These are phyloP conservation scores for Pampusana beccarii DNA, from an alignment of 2,113 vertebrate species.

Conservation along the genomic window DNA sequence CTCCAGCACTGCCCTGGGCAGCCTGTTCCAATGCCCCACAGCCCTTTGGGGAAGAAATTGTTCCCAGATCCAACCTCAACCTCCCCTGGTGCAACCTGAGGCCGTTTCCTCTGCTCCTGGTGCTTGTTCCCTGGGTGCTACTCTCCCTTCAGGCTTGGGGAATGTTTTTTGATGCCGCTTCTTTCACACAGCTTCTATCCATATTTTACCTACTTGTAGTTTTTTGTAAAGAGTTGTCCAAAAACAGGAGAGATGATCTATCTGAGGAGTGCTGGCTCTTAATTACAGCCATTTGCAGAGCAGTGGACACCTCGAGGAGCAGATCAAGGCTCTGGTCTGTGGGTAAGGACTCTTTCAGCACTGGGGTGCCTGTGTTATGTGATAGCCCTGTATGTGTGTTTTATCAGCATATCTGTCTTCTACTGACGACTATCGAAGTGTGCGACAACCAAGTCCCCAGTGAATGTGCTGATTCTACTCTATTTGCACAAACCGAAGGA, in stretches of 20 bases:
- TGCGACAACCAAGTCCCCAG: neutral
- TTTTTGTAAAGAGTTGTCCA: neutral
- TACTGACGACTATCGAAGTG: neutral
- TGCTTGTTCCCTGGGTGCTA: too few species aligned
- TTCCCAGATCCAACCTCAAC: too few species aligned
- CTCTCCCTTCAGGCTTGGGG: too few species aligned
- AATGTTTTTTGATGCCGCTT: neutral
- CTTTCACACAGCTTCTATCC: neutral
- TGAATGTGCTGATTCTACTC: neutral
- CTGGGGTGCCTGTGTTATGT: accelerated
- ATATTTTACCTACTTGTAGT: neutral
- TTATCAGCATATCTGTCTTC: neutral
- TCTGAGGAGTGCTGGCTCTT: neutral
- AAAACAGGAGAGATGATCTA: neutral
- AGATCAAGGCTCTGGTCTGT: neutral
- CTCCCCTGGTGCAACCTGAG: too few species aligned
- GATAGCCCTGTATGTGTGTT: neutral
- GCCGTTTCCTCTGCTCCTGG: too few species aligned
- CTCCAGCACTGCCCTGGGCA: too few species aligned
- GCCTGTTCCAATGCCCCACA: too few species aligned
- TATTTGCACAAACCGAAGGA: neutral
- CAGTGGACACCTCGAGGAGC: neutral
- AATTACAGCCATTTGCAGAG: neutral
- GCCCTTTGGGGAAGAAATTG: too few species aligned
- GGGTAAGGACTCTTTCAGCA: neutral